Base-by-base conservation (phyloP, 2,113 vertebrate genomes). In the Litocranius walleri region DNA sequence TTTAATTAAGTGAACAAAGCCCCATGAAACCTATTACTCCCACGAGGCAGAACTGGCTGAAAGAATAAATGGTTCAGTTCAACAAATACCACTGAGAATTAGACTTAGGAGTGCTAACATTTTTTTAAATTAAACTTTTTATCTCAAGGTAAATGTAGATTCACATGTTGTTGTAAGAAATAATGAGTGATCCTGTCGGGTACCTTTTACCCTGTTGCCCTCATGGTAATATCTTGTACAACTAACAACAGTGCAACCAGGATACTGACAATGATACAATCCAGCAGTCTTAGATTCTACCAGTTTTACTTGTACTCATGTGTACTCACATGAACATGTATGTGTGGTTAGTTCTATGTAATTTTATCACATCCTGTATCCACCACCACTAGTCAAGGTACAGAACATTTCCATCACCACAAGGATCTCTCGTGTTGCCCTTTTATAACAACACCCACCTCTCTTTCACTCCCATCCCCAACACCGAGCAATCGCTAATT, bases 91-190 rank as follows among this genome's bases (percentile, higher is more conserved):
- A 94, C 5, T n/a, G 48, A 95, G 62, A 64, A 33, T 94, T 83
- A 97, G 56, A 93, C 21, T 27, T 6, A 84, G 40, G 17, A 45
- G 8, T n/a, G 30, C 74, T 87, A 93, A 86, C 74, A 17, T n/a
- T 56, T 80, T 88, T 90, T 91, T 92, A 45, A 96, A 84, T 84
- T 96, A 84, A 98, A 91, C 36, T 71, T 96, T 87, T 61, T 89
- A 64, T 90, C 95, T 94, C 80, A 43, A 40, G 8, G 15, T 64
- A 93, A 95, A 45, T 57, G 12, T 33, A 90, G 36, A 93, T 62
- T 89, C 71, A 71, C 19, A 52, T 33, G 36, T 27, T 64, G 30
- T 84, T 95, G 3, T 64, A 87, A 92, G 82, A 94, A 88, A 67
- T 67, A 67, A 57, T 8, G 30, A 5, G 74, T 29, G 16, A 64